These are phyloP conservation scores for Excalfactoria chinensis DNA, from an alignment of 2,113 vertebrate species.

Conservation along the genomic window DNA sequence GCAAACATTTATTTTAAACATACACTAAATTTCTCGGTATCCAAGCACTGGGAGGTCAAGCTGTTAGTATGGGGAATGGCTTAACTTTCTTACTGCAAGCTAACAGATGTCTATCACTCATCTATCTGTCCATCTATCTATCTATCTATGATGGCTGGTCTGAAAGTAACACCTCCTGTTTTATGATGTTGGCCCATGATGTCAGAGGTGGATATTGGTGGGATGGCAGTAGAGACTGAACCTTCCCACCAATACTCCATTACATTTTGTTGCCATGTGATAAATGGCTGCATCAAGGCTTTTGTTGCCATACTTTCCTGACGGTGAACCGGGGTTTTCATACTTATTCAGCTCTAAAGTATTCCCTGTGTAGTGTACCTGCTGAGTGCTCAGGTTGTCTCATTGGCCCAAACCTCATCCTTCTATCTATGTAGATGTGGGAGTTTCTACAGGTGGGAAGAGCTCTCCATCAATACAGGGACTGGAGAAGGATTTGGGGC, in stretches of 20 bases:
- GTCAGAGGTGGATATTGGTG: no score
- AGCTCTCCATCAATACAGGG: background rate
- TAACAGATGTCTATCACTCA: background rate
- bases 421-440: background rate
- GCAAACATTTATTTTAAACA: background rate
- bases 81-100: background rate
- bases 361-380: background rate
- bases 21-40: background rate
- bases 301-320: background rate
- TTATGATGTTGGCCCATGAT: no score
- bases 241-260: no score
- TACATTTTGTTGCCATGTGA: no score
- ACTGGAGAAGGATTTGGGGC: background rate
- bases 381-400: background rate
- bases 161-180: no score
- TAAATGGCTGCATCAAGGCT: background rate
- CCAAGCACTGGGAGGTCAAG: background rate
- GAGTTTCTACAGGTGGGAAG: background rate
- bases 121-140: no score
- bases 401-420: background rate
- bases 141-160: no score
- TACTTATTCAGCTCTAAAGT: background rate
- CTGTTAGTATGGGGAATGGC: background rate
- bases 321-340: background rate
- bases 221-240: no score